Percentiles rank a stretch among this genome's conserved stretches.
Conservation (phyloP, 2,797 vertebrate genomes). For the Phrynocephalus guinanensis region DNA sequence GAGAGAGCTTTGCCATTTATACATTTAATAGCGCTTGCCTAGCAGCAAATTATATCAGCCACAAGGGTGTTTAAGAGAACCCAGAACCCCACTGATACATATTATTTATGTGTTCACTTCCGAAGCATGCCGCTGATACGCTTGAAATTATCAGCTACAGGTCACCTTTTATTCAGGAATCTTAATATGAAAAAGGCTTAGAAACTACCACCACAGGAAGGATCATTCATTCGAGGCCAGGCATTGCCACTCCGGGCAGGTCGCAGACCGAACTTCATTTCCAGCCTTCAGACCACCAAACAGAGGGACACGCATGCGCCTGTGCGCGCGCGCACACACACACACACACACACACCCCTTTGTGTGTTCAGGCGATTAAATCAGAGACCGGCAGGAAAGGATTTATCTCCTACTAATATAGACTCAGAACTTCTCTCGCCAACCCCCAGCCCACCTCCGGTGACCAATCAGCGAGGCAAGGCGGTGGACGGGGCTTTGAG, state of each 20-base stretch:
- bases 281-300: constrained; percentile 16
- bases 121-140: constrained; percentile 63
- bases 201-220: too few species aligned
- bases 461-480: constrained; percentile 67
- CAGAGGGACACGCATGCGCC: not conserved
- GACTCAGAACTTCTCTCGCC: constrained; percentile 44
- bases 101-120: constrained; percentile 50
- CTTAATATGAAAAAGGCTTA: not conserved
- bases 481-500: constrained; percentile 56
- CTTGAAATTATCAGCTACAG: constrained; percentile 54
- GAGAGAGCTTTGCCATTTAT: constrained; percentile 16
- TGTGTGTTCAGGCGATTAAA: constrained; percentile 55
- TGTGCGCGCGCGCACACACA: too few species aligned
- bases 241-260: constrained; percentile 1
- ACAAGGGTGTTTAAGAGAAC: constrained; percentile 47
- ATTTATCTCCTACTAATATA: constrained; percentile 64
- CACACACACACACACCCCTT: not conserved
- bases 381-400: constrained; percentile 41
- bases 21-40: constrained; percentile 50
- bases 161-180: constrained; percentile 47
- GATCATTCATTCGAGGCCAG: constrained; percentile 39
- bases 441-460: constrained; percentile 8
- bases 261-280: constrained; percentile 49
- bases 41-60: constrained; percentile 58
- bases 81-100: not conserved